Percentiles rank a stretch among this genome's conserved stretches.
phyloP scores from a whole-genome alignment of 2,888 invertebrate genomes.

The Polyommatus icarus region DNA sequence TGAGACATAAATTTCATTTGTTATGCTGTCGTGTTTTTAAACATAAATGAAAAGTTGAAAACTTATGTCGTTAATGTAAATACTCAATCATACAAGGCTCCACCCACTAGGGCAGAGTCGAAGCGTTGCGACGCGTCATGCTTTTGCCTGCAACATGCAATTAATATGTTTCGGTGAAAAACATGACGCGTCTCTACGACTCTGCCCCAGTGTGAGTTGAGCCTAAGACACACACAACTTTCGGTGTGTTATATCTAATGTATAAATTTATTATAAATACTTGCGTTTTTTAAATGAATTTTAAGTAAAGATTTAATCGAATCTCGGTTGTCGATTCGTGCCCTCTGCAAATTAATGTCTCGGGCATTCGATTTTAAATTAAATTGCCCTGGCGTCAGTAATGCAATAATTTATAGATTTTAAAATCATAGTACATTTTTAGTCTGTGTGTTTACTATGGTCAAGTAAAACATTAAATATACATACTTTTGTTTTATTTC shows the following conservation, averaged over 20 bases:
- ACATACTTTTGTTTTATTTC: slow-evolving; percentile 12
- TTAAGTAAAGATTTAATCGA: not conserved
- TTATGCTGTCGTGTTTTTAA: not conserved
- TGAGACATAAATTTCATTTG: not conserved
- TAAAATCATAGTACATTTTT: slow-evolving; percentile 24
- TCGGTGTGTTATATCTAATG: not conserved
- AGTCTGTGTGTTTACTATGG: slow-evolving; percentile 23
- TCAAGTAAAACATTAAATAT: slow-evolving; percentile 19
- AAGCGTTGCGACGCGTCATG: too few species aligned
- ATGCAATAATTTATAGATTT: slow-evolving; percentile 27
- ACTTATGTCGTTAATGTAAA: not conserved
- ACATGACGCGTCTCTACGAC: too few species aligned
- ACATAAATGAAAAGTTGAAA: not conserved
- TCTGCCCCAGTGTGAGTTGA: too few species aligned
- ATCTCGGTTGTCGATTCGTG: not conserved
- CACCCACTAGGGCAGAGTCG: too few species aligned
- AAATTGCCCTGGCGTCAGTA: not conserved
- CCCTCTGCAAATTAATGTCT: not conserved
- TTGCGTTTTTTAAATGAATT: not conserved
- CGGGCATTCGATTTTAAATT: not conserved
- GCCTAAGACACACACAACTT: not conserved
- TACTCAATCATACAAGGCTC: not conserved
- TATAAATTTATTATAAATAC: not conserved
- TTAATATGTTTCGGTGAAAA: too few species aligned
- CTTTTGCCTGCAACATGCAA: too few species aligned